Evolutionary conservation across 1,140 invertebrate species (phyloP).

Genomic region (Drosophila bipectinata): DNA sequence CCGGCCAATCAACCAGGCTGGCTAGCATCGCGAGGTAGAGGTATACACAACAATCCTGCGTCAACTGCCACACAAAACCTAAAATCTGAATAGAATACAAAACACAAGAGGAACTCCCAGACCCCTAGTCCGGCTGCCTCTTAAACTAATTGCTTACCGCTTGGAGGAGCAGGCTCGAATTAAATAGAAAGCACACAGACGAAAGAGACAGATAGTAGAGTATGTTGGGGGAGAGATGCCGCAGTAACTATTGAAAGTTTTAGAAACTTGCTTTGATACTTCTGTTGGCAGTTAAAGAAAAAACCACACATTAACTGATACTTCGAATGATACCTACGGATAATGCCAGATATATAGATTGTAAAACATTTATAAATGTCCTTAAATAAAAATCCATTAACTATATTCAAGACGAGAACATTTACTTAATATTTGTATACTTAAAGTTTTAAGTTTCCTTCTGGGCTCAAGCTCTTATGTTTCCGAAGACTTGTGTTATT

Average conservation of each 20-base stretch:
- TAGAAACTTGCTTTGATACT: slow-evolving; percentile 47
- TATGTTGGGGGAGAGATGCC: not conserved
- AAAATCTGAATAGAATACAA: not conserved
- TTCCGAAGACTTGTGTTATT: too few relatives aligned
- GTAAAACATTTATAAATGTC: slow-evolving; percentile 53
- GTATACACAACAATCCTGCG: not conserved
- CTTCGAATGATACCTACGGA: slow-evolving; percentile 28
- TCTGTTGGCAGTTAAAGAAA: slow-evolving; percentile 19
- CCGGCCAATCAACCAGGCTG: slow-evolving; percentile 77
- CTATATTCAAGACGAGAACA: not conserved
- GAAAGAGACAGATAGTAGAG: not conserved
- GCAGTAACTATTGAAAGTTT: slow-evolving; percentile 48
- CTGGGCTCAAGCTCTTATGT: too few relatives aligned
- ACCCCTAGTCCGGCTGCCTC: slow-evolving; percentile 30
- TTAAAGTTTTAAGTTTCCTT: too few relatives aligned
- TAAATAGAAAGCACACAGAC: slow-evolving; percentile 17
- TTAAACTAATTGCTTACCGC: slow-evolving; percentile 3
- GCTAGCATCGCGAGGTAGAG: slow-evolving; percentile 47
- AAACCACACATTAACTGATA: slow-evolving; percentile 7
- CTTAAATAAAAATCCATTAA: slow-evolving; percentile 52
- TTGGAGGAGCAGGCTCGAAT: slow-evolving; percentile 29
- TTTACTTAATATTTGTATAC: not conserved
- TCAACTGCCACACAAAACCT: slow-evolving; percentile 35
- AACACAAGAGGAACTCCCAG: not conserved
- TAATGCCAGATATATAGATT: slow-evolving; percentile 49